A percentile compares a stretch with the other conserved stretches of the same genome.
These are phyloP conservation scores for Polymixis flavicincta DNA, from an alignment of 2,888 invertebrate genomes.

Conservation along the genomic window DNA sequence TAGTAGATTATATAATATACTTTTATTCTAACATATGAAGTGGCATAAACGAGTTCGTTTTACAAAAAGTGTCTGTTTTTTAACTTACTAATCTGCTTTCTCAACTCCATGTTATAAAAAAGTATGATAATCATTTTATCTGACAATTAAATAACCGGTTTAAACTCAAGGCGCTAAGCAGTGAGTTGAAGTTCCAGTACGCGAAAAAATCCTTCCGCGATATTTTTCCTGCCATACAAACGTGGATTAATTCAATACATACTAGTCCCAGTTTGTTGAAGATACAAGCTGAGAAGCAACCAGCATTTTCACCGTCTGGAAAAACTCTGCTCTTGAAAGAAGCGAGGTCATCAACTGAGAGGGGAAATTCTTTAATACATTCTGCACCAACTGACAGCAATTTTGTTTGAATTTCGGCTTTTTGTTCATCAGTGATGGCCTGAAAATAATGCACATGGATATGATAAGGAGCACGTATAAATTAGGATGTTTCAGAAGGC, in stretches of 20 bases:
- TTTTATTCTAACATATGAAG: background rate
- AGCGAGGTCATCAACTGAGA: constrained; percentile 74
- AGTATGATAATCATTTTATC: background rate
- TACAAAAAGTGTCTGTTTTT: background rate
- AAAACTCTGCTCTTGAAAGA: constrained; percentile 72
- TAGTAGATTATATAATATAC: background rate
- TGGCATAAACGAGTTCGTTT: background rate
- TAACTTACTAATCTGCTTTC: no score
- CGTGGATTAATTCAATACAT: constrained; percentile 56
- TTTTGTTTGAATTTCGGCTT: constrained; percentile 71
- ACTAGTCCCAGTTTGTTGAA: constrained; percentile 77
- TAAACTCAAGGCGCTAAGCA: no score
- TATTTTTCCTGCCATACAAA: no score
- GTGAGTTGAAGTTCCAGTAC: no score
- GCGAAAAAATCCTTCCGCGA: no score
- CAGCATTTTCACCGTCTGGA: constrained; percentile 72
- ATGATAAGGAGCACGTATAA: background rate
- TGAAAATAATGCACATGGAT: constrained; percentile 29
- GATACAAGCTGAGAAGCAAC: constrained; percentile 80
- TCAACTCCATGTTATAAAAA: background rate
- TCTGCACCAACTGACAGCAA: constrained; percentile 72
- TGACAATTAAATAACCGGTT: background rate
- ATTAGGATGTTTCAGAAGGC: background rate
- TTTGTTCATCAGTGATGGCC: constrained; percentile 71
- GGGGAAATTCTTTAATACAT: constrained; percentile 72